Conservation (phyloP, 2,888 invertebrate genomes). For the Bedellia somnulentella region DNA sequence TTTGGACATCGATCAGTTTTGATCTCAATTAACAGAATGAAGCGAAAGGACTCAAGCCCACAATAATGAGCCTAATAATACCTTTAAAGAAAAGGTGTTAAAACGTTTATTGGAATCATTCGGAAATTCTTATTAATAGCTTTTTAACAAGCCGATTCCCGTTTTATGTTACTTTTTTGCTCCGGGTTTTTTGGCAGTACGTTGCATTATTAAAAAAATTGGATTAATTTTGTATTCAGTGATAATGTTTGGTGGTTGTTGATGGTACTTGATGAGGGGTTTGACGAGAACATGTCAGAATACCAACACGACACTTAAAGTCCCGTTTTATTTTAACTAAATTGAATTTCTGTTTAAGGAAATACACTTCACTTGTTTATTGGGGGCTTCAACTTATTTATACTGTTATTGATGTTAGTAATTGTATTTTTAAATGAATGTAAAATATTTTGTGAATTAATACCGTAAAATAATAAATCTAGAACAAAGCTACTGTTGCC, state of each 20-base stretch:
- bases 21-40: conserved; percentile 17
- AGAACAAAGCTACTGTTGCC: no score
- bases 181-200: conserved; percentile 5
- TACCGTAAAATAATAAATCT: no score
- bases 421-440: no score
- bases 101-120: conserved; percentile 57
- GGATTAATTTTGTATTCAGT: conserved; percentile 17
- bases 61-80: conserved; percentile 54
- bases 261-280: conserved; percentile 18
- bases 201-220: conserved; percentile 11
- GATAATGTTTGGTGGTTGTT: conserved; percentile 15
- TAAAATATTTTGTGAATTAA: no score
- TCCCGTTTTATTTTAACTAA: no score
- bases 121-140: conserved; percentile 52
- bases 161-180: conserved; percentile 28
- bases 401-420: no score
- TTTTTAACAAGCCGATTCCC: conserved; percentile 53
- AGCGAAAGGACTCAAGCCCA: conserved; percentile 18
- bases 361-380: no score
- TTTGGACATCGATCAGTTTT: conserved; percentile 21
- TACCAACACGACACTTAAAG: no score
- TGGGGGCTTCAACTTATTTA: no score
- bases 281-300: no score
- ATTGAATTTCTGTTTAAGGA: no score
- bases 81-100: conserved; percentile 55